Percentiles rank a stretch among this genome's conserved stretches.
phyloP scores from a whole-genome alignment of 30 jellyfish, hydroid and myxozoan species.

The Turritopsis dohrnii region DNA sequence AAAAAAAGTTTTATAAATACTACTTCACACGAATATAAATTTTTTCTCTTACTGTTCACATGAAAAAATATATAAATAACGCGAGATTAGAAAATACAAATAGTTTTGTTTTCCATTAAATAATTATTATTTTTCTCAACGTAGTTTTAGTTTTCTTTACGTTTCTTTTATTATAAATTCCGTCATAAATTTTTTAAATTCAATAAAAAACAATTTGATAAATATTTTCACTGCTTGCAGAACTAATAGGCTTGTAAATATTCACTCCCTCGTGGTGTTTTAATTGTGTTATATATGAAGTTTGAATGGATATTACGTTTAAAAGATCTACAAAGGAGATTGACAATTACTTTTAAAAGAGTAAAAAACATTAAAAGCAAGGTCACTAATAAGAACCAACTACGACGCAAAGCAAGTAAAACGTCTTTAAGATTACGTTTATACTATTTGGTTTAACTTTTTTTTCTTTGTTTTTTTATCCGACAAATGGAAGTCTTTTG shows the following conservation, averaged over 20 bases:
- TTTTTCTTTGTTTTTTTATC: no score
- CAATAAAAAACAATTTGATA: slow-evolving; percentile 23
- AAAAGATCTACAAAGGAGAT: not conserved
- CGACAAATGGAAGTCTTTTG: no score
- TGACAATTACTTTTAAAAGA: not conserved
- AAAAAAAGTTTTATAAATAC: no score
- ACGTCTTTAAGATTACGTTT: no score
- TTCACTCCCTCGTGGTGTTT: slow-evolving; percentile 27
- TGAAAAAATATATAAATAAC: not conserved
- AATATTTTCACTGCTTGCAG: slow-evolving; percentile 26
- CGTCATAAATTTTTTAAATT: slow-evolving; percentile 15
- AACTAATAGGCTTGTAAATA: slow-evolving; percentile 32
- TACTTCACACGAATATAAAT: not conserved
- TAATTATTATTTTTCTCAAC: not conserved
- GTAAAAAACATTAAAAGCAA: not conserved
- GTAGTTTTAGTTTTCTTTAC: slow-evolving; percentile 7
- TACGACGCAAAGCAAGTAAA: not conserved
- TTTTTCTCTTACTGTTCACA: not conserved
- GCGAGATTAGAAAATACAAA: not conserved
- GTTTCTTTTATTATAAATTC: slow-evolving; percentile 6
- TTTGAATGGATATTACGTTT: not conserved
- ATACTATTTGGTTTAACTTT: no score
- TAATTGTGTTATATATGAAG: not conserved
- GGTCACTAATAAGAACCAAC: not conserved
- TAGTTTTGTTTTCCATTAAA: not conserved